Evolutionary conservation across 2,888 invertebrate species (phyloP).

Genomic region (Steinernema carpocapsae): DNA sequence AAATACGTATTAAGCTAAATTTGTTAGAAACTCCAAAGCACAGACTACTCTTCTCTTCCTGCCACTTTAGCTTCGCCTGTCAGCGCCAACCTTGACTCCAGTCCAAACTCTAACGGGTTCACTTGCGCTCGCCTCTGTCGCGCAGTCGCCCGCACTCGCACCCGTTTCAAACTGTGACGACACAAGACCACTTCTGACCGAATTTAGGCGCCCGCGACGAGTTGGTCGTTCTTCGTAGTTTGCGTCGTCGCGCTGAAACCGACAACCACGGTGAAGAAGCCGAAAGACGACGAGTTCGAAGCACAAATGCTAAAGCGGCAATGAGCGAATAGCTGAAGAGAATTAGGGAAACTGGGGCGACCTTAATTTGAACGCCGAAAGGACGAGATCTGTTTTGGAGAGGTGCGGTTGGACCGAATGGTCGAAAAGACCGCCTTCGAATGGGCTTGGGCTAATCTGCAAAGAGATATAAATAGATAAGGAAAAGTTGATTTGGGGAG

Average conservation of each 20-base stretch:
- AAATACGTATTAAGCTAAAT: no score
- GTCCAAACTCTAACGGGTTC: constrained; percentile 5
- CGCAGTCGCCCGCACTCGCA: not conserved
- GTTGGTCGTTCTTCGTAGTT: not conserved
- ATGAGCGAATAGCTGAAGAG: not conserved
- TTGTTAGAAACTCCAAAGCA: not conserved
- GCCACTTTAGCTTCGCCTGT: not conserved
- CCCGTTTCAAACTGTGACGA: constrained; percentile 16
- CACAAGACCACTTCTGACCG: not conserved
- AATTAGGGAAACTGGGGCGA: no score
- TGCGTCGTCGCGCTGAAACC: not conserved
- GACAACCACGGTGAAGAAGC: not conserved
- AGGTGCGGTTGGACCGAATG: not conserved
- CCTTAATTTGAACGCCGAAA: not conserved
- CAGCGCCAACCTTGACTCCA: constrained; percentile 5
- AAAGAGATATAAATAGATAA: no score
- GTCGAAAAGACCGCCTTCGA: not conserved
- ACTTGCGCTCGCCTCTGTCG: not conserved
- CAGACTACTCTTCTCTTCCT: not conserved
- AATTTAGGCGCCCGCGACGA: not conserved
- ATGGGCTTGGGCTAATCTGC: no score
- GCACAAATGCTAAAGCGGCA: not conserved
- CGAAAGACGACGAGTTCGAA: not conserved
- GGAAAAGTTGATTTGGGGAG: no score
- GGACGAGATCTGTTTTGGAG: no score